Conservation (phyloP, 2,113 vertebrate species). For the Recurvirostra avosetta region DNA sequence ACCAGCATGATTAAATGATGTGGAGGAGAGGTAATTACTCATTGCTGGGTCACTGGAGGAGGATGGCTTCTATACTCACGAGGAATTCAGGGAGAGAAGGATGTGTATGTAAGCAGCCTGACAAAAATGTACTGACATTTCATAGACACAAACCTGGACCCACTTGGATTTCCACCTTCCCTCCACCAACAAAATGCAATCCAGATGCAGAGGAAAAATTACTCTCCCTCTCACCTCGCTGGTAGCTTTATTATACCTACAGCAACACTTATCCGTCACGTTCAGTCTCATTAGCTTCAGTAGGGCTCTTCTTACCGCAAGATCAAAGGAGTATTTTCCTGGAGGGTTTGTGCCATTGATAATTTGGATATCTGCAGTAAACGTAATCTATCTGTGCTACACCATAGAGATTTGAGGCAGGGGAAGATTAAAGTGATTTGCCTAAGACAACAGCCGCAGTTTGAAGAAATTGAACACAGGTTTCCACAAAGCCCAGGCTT, state of each 20-base stretch:
- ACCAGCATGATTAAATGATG: slow-evolving; percentile 25
- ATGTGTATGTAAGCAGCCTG: background rate
- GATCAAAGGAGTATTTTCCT: slow-evolving; percentile 40
- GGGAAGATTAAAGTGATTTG: slow-evolving; percentile 59
- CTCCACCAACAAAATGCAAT: background rate
- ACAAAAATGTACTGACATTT: slow-evolving; percentile 35
- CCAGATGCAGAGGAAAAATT: background rate
- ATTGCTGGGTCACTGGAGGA: slow-evolving; percentile 55
- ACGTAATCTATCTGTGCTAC: slow-evolving; percentile 39
- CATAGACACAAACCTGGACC: background rate
- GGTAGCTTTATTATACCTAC: background rate
- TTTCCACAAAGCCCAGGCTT: slow-evolving; percentile 30
- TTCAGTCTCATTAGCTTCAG: slow-evolving; percentile 5
- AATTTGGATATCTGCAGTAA: slow-evolving; percentile 48
- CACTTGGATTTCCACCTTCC: background rate
- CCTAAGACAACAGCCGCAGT: background rate
- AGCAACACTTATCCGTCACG: background rate
- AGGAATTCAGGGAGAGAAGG: slow-evolving; percentile 26
- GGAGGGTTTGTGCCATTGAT: slow-evolving; percentile 38
- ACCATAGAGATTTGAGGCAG: slow-evolving; percentile 7
- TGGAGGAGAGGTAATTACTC: slow-evolving; percentile 64
- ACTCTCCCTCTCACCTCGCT: background rate
- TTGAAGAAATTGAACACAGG: background rate
- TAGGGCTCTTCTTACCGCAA: background rate
- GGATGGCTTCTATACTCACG: background rate